Evolutionary conservation across 2,888 invertebrate genomes (phyloP).

Genomic region (Platycheirus albimanus): DNA sequence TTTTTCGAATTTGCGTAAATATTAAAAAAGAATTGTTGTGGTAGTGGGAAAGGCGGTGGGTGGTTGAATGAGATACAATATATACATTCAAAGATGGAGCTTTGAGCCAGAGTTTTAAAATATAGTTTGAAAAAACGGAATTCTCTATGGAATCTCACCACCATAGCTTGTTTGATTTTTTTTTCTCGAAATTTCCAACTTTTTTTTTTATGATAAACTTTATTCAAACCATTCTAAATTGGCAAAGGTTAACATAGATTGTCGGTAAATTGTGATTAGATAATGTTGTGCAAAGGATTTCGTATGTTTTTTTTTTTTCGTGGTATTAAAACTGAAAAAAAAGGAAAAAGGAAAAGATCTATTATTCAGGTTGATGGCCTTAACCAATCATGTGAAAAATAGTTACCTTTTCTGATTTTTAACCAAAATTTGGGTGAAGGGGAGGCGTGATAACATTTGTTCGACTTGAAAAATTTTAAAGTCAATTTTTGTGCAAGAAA

Average conservation of each 20-base stretch:
- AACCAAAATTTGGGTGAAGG: no score
- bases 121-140: conserved; percentile 35
- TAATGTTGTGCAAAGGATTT: conserved; percentile 15
- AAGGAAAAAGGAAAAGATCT: neutral
- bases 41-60: neutral
- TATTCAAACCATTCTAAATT: conserved; percentile 32
- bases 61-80: neutral
- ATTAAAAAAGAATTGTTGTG: conserved; percentile 41
- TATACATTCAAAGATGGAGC: neutral
- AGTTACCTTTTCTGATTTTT: no score
- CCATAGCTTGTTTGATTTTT: conserved; percentile 14
- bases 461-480: no score
- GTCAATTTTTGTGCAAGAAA: no score
- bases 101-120: conserved; percentile 9
- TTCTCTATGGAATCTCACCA: conserved; percentile 47
- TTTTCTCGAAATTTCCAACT: neutral
- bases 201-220: conserved; percentile 34
- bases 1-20: conserved; percentile 63
- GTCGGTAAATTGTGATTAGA: conserved; percentile 42
- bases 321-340: neutral
- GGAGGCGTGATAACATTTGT: no score
- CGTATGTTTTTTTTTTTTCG: conserved; percentile 10
- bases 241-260: conserved; percentile 46
- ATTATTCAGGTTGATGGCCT: neutral
- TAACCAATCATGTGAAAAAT: neutral